Conservation (phyloP, 1,140 invertebrate genomes). For the Drosophila insularis region DNA sequence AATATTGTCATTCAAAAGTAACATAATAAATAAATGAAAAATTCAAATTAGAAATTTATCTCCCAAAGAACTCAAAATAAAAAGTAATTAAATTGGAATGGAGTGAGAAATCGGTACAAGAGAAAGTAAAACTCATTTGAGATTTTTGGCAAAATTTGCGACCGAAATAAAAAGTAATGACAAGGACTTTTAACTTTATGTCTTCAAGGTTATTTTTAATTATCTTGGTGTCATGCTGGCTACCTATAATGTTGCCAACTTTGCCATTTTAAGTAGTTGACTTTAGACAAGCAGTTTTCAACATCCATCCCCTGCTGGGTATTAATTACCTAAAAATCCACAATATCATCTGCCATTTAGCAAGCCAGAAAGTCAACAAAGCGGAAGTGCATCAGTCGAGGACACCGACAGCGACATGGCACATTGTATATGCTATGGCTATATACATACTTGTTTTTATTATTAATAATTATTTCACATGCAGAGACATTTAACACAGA, state of each 20-base stretch:
- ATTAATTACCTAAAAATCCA: constrained; percentile 64
- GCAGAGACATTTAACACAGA: constrained; percentile 31
- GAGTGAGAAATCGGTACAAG: too few relatives aligned
- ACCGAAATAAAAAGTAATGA: neutral
- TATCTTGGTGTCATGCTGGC: neutral
- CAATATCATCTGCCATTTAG: constrained; percentile 19
- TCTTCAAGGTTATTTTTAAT: neutral
- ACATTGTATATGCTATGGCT: constrained; percentile 29
- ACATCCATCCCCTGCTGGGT: constrained; percentile 34
- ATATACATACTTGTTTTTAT: constrained; percentile 53
- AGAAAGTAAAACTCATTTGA: too few relatives aligned
- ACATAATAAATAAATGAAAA: too few relatives aligned
- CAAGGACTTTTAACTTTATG: neutral
- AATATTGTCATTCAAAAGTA: too few relatives aligned
- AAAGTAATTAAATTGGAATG: too few relatives aligned
- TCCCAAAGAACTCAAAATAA: too few relatives aligned
- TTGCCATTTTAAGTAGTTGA: neutral
- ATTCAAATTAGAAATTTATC: too few relatives aligned
- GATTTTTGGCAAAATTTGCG: neutral
- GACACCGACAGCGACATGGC: constrained; percentile 38
- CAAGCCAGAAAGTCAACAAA: constrained; percentile 8
- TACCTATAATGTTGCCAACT: neutral
- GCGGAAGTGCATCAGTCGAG: constrained; percentile 43
- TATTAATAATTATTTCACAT: constrained; percentile 76
- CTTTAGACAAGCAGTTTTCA: neutral